These are phyloP conservation scores for Caenorhabditis uteleia DNA, from an alignment of 2,888 invertebrate genomes.

Conservation along the genomic window DNA sequence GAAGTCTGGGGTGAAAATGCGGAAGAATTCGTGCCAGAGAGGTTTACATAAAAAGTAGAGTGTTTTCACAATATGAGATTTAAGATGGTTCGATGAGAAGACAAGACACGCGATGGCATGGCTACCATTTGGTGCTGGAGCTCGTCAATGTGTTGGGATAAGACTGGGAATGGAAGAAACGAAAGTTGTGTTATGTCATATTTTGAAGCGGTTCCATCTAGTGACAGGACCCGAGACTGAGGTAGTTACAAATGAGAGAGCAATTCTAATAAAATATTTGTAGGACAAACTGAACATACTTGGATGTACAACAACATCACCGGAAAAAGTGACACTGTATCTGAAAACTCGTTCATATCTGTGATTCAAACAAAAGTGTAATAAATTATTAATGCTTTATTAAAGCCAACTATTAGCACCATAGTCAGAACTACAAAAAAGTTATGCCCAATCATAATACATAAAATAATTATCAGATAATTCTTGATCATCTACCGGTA, in stretches of 20 bases:
- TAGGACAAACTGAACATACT: slow-evolving; percentile 30
- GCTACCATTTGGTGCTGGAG: slow-evolving; percentile 62
- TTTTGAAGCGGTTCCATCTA: slow-evolving; percentile 53
- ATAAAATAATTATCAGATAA: slow-evolving; percentile 38
- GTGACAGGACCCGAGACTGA: slow-evolving; percentile 41
- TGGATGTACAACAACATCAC: slow-evolving; percentile 31
- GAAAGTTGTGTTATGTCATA: slow-evolving; percentile 53
- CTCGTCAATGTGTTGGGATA: slow-evolving; percentile 63
- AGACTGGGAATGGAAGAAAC: slow-evolving; percentile 59
- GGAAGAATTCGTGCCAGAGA: slow-evolving; percentile 61
- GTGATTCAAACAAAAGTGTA: background rate
- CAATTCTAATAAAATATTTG: background rate
- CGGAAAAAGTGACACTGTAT: slow-evolving; percentile 26
- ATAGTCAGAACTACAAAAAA: slow-evolving; percentile 3
- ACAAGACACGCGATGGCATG: slow-evolving; percentile 33
- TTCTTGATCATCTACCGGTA: slow-evolving; percentile 34
- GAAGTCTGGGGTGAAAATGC: slow-evolving; percentile 65
- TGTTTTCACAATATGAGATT: background rate
- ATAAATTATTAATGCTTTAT: background rate
- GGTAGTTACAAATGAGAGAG: no score
- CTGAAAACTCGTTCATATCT: slow-evolving; percentile 20
- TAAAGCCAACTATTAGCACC: background rate
- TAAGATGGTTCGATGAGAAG: slow-evolving; percentile 36
- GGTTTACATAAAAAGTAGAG: slow-evolving; percentile 24
- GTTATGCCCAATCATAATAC: slow-evolving; percentile 42